Conservation (phyloP, 2,113 vertebrate species). For the Zeus faber region DNA sequence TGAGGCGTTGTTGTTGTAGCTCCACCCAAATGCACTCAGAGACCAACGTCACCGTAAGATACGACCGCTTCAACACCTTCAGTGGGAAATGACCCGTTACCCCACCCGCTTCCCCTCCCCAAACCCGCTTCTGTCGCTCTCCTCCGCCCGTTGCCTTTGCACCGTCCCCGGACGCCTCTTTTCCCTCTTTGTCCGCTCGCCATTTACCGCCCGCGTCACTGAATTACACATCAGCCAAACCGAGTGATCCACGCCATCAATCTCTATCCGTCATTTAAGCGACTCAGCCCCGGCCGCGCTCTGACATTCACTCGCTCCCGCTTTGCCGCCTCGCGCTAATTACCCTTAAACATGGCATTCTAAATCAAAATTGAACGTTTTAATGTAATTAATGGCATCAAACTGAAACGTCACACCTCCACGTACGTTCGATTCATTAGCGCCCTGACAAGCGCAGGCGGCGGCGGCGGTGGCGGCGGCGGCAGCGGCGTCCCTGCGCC, state of each 20-base stretch:
- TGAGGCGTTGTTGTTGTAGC: too few species aligned
- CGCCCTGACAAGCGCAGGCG: not conserved
- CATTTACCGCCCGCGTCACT: conserved; percentile 63
- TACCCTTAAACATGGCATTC: conserved; percentile 67
- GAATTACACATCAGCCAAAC: conserved; percentile 65
- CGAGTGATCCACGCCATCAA: conserved; percentile 68
- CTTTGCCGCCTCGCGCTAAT: conserved; percentile 70
- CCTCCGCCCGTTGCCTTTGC: too few species aligned
- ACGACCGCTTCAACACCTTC: too few species aligned
- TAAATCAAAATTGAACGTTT: conserved; percentile 66
- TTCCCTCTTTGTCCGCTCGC: conserved; percentile 39
- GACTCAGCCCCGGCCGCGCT: conserved; percentile 54
- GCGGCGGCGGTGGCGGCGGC: not conserved
- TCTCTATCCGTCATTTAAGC: conserved; percentile 72
- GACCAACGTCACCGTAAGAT: too few species aligned
- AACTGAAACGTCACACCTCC: conserved; percentile 51
- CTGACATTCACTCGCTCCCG: conserved; percentile 63
- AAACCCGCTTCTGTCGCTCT: too few species aligned
- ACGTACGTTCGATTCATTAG: conserved; percentile 5
- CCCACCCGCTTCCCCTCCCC: too few species aligned
- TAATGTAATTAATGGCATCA: conserved; percentile 57
- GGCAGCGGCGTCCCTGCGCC: not conserved
- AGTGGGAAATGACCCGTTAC: too few species aligned
- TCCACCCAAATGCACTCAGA: too few species aligned
- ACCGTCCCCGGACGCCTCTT: too few species aligned